These are phyloP conservation scores for Steromphala cineraria DNA, from an alignment of 2,888 invertebrate genomes.

Conservation along the genomic window DNA sequence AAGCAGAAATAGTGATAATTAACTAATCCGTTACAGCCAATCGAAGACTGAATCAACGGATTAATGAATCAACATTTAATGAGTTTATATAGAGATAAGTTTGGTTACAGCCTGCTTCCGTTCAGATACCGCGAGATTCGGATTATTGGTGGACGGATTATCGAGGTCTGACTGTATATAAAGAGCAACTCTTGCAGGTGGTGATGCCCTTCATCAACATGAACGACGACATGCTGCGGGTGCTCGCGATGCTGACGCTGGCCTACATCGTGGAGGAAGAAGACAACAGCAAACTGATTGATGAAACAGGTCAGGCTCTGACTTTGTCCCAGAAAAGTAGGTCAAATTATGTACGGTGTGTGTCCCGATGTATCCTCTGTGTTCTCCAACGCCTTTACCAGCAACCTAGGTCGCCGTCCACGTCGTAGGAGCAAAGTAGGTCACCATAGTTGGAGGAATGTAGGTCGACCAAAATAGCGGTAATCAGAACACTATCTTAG, in stretches of 20 bases:
- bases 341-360: not conserved
- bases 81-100: no score
- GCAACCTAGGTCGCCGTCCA: not conserved
- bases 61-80: no score
- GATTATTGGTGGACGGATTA: no score
- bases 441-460: not conserved
- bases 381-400: not conserved
- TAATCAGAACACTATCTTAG: no score
- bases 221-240: constrained; percentile 68
- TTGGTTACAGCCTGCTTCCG: no score
- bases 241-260: constrained; percentile 64
- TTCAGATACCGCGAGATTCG: no score
- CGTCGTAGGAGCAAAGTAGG: not conserved
- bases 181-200: constrained; percentile 39
- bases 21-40: no score
- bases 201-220: constrained; percentile 63
- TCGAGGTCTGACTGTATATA: no score
- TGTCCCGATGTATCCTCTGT: constrained; percentile 10
- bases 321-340: constrained; percentile 1
- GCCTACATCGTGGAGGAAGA: constrained; percentile 67
- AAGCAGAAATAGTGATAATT: no score
- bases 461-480: not conserved
- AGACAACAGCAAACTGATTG: constrained; percentile 61
- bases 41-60: no score
- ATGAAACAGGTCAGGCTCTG: constrained; percentile 57